A percentile compares a stretch with the other conserved stretches of the same genome.
These are phyloP conservation scores for Oncopodura yosiiana DNA, from an alignment of 1,140 invertebrate species.

Conservation along the genomic window DNA sequence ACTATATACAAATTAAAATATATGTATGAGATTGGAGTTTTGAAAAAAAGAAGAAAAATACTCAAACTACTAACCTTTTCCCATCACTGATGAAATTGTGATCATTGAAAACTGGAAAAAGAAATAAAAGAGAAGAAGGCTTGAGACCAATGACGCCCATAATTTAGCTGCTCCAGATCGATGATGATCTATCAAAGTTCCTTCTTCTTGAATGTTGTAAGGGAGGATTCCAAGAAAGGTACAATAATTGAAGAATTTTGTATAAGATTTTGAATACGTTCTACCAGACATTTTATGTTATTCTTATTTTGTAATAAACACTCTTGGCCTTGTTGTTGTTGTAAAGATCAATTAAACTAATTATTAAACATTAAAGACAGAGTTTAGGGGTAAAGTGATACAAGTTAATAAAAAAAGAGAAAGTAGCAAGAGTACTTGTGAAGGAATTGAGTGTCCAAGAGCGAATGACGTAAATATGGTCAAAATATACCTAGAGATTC, in stretches of 20 bases:
- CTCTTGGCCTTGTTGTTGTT: too few relatives aligned
- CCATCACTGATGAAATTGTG: slow-evolving; percentile 29
- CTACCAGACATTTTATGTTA: slow-evolving; percentile 26
- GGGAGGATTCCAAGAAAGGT: slow-evolving; percentile 31
- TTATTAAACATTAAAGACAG: neutral
- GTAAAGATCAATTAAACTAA: neutral
- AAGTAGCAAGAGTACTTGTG: too few relatives aligned
- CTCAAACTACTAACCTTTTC: slow-evolving; percentile 29
- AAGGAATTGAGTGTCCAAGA: too few relatives aligned
- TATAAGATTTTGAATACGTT: slow-evolving; percentile 27
- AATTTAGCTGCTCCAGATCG: slow-evolving; percentile 25
- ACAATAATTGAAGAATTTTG: slow-evolving; percentile 29
- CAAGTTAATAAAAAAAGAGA: too few relatives aligned
- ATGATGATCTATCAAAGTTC: slow-evolving; percentile 32
- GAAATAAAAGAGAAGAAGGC: slow-evolving; percentile 23
- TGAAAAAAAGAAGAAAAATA: neutral
- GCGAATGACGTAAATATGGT: too few relatives aligned
- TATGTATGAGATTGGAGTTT: neutral
- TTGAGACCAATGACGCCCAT: slow-evolving; percentile 26
- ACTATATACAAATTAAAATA: neutral
- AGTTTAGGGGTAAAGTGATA: neutral
- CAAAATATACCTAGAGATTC: too few relatives aligned
- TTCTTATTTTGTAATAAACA: too few relatives aligned
- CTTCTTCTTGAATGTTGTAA: slow-evolving; percentile 33
- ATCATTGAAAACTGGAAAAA: slow-evolving; percentile 34